Conservation (phyloP, 2,797 vertebrate species). For the Diglossa cyanea region DNA sequence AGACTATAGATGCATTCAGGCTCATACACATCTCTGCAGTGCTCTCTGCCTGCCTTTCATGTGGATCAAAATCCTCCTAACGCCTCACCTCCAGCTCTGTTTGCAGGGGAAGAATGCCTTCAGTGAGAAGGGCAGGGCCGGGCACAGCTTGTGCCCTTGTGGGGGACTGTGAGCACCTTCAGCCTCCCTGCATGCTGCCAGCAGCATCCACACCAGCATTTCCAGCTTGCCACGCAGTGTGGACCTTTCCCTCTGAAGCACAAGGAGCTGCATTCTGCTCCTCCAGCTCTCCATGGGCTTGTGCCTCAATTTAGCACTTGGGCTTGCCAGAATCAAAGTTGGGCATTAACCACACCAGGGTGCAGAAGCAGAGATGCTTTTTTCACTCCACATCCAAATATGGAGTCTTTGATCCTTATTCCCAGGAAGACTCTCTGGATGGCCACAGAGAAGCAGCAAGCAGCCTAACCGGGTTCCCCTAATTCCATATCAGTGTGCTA, state of each 20-base stretch:
- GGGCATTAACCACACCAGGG: not conserved
- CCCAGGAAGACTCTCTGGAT: not conserved
- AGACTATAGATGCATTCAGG: not conserved
- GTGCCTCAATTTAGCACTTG: not conserved
- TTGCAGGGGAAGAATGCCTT: not conserved
- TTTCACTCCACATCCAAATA: not conserved
- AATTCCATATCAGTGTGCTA: not conserved
- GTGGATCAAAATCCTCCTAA: not conserved
- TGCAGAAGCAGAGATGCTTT: not conserved
- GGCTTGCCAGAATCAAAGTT: not conserved
- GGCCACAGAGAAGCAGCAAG: not conserved
- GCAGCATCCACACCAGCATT: not conserved
- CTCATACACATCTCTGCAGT: rapidly evolving
- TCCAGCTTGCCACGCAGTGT: rapidly evolving
- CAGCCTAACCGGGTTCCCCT: not conserved
- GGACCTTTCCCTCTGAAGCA: not conserved
- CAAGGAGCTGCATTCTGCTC: not conserved
- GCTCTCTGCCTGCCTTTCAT: not conserved
- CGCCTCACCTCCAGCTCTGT: not conserved
- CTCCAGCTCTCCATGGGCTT: not conserved
- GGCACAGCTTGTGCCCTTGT: not conserved
- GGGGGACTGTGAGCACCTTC: not conserved
- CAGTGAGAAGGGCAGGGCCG: rapidly evolving
- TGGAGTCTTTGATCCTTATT: not conserved
- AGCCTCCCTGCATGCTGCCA: not conserved